phyloP scores from a whole-genome alignment of 2,113 vertebrate species.

The Xiphias gladius region DNA sequence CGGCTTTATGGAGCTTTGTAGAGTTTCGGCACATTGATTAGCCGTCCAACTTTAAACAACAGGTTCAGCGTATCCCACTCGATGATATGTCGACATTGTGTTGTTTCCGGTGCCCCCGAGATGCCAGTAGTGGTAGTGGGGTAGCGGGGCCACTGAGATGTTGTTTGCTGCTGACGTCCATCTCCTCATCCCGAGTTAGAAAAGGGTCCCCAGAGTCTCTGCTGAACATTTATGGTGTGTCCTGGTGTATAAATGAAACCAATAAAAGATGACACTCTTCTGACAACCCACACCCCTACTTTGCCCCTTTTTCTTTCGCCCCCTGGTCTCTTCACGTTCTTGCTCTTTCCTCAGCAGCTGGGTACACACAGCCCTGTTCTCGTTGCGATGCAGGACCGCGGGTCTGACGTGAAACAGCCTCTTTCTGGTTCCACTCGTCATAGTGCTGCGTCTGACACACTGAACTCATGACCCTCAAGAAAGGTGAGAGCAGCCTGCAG shows the following conservation, averaged over 20 bases:
- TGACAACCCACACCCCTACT: too few relatives aligned
- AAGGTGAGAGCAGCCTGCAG: conserved; percentile 29
- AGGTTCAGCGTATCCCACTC: too few relatives aligned
- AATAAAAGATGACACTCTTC: not conserved
- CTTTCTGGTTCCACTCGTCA: not conserved
- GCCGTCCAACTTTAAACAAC: too few relatives aligned
- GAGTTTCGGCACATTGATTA: too few relatives aligned
- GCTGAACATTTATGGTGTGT: not conserved
- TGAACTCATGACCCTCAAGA: conserved; percentile 43
- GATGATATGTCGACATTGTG: not conserved
- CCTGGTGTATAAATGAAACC: not conserved
- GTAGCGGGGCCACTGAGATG: too few relatives aligned
- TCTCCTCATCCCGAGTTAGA: too few relatives aligned
- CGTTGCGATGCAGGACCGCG: not conserved
- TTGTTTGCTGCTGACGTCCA: not conserved
- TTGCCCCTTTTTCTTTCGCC: too few relatives aligned
- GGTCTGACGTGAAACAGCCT: conserved; percentile 15
- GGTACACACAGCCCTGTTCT: not conserved
- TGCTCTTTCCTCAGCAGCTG: not conserved
- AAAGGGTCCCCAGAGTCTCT: not conserved
- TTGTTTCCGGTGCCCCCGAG: not conserved
- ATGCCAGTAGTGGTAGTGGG: not conserved
- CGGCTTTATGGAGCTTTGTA: too few relatives aligned
- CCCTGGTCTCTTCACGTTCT: too few relatives aligned
- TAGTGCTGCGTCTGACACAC: conserved; percentile 10